Evolutionary conservation across 2,113 vertebrate species (phyloP), one percentile per base, ranked within the genome.

Genomic region (Xiphophorus maculatus): DNA sequence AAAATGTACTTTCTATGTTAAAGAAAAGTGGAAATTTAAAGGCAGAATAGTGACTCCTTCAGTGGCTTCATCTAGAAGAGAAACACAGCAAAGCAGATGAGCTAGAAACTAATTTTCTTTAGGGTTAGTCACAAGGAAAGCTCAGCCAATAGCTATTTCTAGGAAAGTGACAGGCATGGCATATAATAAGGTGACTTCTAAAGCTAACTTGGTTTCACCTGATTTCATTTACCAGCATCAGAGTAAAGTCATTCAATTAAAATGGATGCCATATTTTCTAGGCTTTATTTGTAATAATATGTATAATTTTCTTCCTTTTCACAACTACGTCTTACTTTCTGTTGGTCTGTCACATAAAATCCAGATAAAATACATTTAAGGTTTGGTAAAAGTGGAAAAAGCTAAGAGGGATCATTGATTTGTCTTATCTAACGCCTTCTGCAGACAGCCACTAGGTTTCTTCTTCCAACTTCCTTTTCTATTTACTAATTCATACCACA

Each of bases 401-500:
- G 22, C 48, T 54, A 54, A 54, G 40, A 15, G 13, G 40, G 40
- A 14, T 35, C 25, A 22, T 22, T 67, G 29, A 14, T 64, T 78
- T 54, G 42, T 67, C 27, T 7, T 37, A 6, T 40, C 28, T 82
- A 37, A n/a, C 37, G 28, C 61, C 63, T 51, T 19, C 67, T 33
- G 12, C 32, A 61, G n/a, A 19, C 71, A n/a, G 29, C 40, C 54
- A 27, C 66, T 61, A 48, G 17, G 48, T 17, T 10, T 51, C 66
- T 27, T 28, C 58, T 74, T 77, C 12, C 32, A 58, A 64, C 70
- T 35, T 70, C 8, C 33, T 5, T 40, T 48, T n/a, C 17, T 22
- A n/a, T 25, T n/a, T 58, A n/a, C 51, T 58, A 58, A 71, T 19
- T 69, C 14, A 66, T 76, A 60, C 75, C 77, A 69, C 72, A 78